Base-by-base conservation (phyloP, 1,140 invertebrate genomes). In the Batillaria attramentaria region DNA sequence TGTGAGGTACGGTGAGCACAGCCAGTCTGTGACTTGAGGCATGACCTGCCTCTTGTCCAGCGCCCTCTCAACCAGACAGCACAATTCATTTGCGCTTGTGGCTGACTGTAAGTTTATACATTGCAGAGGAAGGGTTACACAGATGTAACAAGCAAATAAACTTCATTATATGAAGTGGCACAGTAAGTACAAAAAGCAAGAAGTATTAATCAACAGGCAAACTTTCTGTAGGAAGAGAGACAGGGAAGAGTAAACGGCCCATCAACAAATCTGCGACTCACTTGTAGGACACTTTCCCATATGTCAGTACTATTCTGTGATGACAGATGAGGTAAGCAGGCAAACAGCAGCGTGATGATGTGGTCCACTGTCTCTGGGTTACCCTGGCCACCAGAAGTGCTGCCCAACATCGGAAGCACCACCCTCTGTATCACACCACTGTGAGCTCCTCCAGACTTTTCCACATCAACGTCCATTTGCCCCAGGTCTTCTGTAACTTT, bases 51-150 rank as follows among this genome's bases (percentile, higher is more conserved):
- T 68, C 3, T 78, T 78, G 2, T 35, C 46, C 72, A 88, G 68
- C 28, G 84, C 77, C 46, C 84, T 83, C 50, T 81, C 79, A 42
- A 87, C 31, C 24, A 87, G 76, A 35, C 76, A 69, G 65, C 82
- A 79, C 72, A 86, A 82, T 18, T 66, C 70, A 3, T 39, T 65
- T 57, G 81, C 73, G 60, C 79, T 83, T 20, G 33, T 76, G 31
- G 82, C 54, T 28, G 69, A 76, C 85, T 86, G 81, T 54, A 79
- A 78, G n/a, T n/a, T n/a, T n/a, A n/a, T n/a, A n/a, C n/a, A n/a
- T n/a, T n/a, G n/a, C n/a, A n/a, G n/a, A n/a, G n/a, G n/a, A n/a
- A n/a, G n/a, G n/a, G n/a, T n/a, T n/a, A n/a, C n/a, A n/a, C n/a
- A n/a, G n/a, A n/a, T n/a, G n/a, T n/a, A n/a, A n/a, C n/a, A n/a